Base-by-base conservation (phyloP, 53 echinoderm and acorn worm species). In the Paelopatides confundens region DNA sequence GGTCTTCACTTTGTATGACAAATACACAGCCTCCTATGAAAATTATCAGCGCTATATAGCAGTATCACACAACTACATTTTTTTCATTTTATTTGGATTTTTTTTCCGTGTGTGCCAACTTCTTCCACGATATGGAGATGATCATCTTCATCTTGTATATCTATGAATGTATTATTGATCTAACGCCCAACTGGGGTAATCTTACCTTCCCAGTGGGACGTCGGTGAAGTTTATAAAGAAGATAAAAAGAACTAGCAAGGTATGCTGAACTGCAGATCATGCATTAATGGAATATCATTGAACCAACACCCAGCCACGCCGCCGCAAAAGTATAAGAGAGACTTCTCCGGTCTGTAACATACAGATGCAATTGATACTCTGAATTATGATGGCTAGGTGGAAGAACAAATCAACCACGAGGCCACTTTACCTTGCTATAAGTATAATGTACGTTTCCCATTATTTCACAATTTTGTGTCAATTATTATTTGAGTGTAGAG, bases 151-250 rank as follows among this genome's bases (percentile, higher is more conserved):
- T 51, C 78, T 32, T 48, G 27, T n/a, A n/a, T 78, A 50, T 78
- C 78, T 52, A 52, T 78, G 78, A 51, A 78, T 78, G 53, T 33
- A 78, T 50, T 78, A 78, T 78, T 78, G 78, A 78, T 78, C 78
- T 52, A 49, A 78, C 78, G 47, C 78, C 51, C 78, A 52, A 51
- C 31, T 47, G 51, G 78, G 50, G 78, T 78, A 78, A 78, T 54
- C 51, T 52, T 43, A 78, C 78, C 78, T 78, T 47, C 78, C 78
- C 78, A 28, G 11, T 31, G 78, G 78, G 78, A 78, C 43, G 39
- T 71, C 71, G 38, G 71, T 18, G 12, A 38, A 58, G 58, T 58
- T 58, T 26, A 5, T 6, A 21, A 4, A 58, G 58, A 58, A 18
- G 58, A 58, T 6, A 26, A 58, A 23, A 21, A 58, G 58, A 23